Conservation (phyloP, 2,797 vertebrate species). For the Chelonia mydas region DNA sequence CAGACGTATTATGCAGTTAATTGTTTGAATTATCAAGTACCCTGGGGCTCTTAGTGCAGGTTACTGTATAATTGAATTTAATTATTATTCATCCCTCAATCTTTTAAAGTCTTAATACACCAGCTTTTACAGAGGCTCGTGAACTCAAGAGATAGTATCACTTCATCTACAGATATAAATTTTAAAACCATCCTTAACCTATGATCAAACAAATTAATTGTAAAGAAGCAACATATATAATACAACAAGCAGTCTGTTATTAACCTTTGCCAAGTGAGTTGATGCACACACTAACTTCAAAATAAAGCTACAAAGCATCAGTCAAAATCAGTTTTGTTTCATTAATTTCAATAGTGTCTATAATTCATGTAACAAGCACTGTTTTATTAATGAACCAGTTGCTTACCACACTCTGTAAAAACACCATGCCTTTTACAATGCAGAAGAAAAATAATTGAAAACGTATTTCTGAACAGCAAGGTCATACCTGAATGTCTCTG, state of each 20-base stretch:
- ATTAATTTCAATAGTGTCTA: not conserved
- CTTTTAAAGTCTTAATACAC: not conserved
- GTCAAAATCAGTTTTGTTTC: not conserved
- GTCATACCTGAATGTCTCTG: slow-evolving; percentile 95
- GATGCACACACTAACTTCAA: not conserved
- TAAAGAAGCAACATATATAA: fast-evolving
- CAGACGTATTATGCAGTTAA: not conserved
- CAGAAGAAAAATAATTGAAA: not conserved
- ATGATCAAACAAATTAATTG: not conserved
- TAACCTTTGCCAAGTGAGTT: not conserved
- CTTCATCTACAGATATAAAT: not conserved
- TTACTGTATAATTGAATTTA: not conserved
- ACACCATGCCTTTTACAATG: not conserved
- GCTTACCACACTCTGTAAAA: not conserved
- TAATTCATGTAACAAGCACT: not conserved
- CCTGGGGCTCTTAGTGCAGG: not conserved
- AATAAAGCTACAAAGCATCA: not conserved
- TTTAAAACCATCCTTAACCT: not conserved
- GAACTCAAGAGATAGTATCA: not conserved
- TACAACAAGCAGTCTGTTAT: not conserved
- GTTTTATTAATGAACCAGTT: not conserved
- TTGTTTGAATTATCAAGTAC: not conserved
- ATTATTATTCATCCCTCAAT: not conserved
- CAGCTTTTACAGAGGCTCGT: not conserved
- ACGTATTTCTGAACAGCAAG: not conserved